These are phyloP conservation scores for Gobio occitaniae DNA, from an alignment of 2,797 vertebrate species.

Conservation along the genomic window DNA sequence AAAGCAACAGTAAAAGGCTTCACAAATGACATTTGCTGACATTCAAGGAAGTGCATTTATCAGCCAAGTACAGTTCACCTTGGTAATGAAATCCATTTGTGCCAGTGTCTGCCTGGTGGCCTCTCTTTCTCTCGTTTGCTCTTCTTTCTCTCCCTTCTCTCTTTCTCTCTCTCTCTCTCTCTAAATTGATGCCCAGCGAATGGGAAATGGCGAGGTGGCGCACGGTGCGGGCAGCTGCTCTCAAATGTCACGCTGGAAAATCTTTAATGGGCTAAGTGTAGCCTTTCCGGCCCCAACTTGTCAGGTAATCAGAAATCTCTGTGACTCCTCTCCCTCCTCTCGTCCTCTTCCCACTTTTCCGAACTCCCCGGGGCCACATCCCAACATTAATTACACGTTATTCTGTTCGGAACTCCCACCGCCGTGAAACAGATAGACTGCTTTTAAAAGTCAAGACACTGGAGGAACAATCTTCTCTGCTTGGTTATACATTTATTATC, in stretches of 20 bases:
- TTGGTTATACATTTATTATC: conserved; percentile 55
- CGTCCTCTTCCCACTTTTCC: conserved; percentile 64
- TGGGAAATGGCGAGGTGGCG: conserved; percentile 93
- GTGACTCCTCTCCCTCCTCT: conserved; percentile 72
- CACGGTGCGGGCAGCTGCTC: conserved; percentile 86
- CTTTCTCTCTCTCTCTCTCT: conserved; percentile 70
- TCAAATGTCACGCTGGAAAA: conserved; percentile 98
- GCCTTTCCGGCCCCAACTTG: conserved; percentile 98
- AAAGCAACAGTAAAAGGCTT: conserved; percentile 97
- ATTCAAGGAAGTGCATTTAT: conserved; percentile 99
- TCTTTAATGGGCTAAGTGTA: conserved; percentile 99
- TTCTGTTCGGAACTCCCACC: conserved; percentile 86
- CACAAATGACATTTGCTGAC: conserved; percentile 99
- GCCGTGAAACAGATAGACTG: conserved; percentile 85
- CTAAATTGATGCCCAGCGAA: conserved; percentile 90
- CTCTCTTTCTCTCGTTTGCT: conserved; percentile 68
- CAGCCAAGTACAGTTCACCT: conserved; percentile 94
- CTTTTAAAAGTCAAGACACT: conserved; percentile 80
- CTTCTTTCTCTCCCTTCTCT: conserved; percentile 66
- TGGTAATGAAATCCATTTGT: conserved; percentile 94
- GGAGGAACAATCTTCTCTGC: conserved; percentile 60
- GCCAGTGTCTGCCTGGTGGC: conserved; percentile 89
- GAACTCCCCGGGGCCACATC: conserved; percentile 86
- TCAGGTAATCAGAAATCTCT: conserved; percentile 96
- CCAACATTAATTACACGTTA: conserved; percentile 94